Evolutionary conservation across 2,797 vertebrate genomes (phyloP).

Genomic region (Lophius americanus): DNA sequence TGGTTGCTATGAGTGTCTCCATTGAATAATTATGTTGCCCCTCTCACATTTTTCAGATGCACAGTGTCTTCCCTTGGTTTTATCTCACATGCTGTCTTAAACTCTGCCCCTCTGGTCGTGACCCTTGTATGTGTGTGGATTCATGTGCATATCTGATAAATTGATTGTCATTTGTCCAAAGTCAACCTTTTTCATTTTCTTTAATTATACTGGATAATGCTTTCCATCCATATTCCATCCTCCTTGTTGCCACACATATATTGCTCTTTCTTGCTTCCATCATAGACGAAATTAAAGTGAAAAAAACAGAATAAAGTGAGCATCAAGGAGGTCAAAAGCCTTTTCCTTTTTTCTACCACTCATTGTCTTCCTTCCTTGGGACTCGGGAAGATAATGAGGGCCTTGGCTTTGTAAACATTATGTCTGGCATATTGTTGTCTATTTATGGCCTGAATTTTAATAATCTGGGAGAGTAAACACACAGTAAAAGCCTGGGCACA

Average conservation of each 20-base stretch:
- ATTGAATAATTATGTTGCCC: too few relatives aligned
- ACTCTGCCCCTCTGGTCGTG: too few relatives aligned
- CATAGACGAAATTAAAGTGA: constrained; percentile 48
- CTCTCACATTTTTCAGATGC: too few relatives aligned
- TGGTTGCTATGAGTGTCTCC: too few relatives aligned
- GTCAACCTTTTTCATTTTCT: too few relatives aligned
- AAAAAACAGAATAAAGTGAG: constrained; percentile 53
- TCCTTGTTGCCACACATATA: background rate
- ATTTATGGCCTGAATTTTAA: constrained; percentile 82
- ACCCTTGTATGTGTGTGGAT: too few relatives aligned
- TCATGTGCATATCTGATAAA: too few relatives aligned
- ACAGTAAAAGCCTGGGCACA: constrained; percentile 50
- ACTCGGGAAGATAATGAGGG: constrained; percentile 77
- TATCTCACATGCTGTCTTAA: too few relatives aligned
- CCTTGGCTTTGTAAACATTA: constrained; percentile 84
- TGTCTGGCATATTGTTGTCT: constrained; percentile 83
- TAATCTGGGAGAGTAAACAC: constrained; percentile 69
- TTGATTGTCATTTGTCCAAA: too few relatives aligned
- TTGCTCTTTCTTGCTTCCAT: constrained; percentile 22
- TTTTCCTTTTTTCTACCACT: constrained; percentile 40
- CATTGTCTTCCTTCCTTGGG: constrained; percentile 61
- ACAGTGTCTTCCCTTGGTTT: too few relatives aligned
- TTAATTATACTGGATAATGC: too few relatives aligned
- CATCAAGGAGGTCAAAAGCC: constrained; percentile 63
- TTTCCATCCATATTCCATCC: too few relatives aligned